These are phyloP conservation scores for Kradibia gibbosae DNA, from an alignment of 1,140 invertebrate genomes.

Conservation along the genomic window DNA sequence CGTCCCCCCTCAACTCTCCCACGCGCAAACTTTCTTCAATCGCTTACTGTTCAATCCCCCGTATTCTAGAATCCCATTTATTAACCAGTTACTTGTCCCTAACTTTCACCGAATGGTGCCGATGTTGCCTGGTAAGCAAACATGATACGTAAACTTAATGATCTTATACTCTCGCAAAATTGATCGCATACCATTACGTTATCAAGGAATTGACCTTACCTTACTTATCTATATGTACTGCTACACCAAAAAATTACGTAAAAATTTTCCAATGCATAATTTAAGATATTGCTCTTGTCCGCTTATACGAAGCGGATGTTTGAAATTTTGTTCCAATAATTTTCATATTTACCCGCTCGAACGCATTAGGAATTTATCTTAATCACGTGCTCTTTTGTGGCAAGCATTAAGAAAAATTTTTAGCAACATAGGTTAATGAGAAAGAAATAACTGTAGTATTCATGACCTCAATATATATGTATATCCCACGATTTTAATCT, in stretches of 20 bases:
- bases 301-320: no score
- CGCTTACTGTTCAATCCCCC: no score
- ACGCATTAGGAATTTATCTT: not conserved
- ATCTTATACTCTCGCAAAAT: not conserved
- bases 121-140: not conserved
- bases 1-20: not conserved
- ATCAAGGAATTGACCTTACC: no score
- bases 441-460: not conserved
- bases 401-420: not conserved
- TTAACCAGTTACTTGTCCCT: not conserved
- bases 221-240: no score
- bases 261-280: no score
- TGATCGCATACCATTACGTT: no score
- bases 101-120: not conserved
- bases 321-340: no score
- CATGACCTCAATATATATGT: not conserved
- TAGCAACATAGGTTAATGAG: not conserved
- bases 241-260: no score
- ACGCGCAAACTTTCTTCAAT: not conserved
- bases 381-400: not conserved
- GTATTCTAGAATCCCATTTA: conserved; percentile 1
- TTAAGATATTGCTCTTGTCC: no score
- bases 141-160: not conserved
- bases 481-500: not conserved
- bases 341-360: no score